Percentiles rank a stretch among this genome's conserved stretches.
Conservation (phyloP, 2,888 invertebrate genomes). For the Hipparchia sbordonii region DNA sequence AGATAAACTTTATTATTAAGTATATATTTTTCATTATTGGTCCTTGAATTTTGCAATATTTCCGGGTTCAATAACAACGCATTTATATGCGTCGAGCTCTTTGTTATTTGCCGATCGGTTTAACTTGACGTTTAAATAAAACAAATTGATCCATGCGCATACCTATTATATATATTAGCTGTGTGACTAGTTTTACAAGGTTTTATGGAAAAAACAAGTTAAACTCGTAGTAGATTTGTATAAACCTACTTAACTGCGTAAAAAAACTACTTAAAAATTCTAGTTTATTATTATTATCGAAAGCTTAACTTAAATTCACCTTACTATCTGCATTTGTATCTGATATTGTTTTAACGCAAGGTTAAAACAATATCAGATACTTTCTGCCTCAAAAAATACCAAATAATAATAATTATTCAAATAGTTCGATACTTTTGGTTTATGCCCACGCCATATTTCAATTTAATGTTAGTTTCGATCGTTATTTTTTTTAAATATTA, state of each 20-base stretch:
- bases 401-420: no score
- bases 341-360: no score
- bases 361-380: no score
- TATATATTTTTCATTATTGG: conserved; percentile 31
- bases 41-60: conserved; percentile 32
- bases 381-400: no score
- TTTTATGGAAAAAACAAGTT: background rate
- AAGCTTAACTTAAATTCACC: background rate
- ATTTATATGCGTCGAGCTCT: conserved; percentile 3
- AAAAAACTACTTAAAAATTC: background rate
- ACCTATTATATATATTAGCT: background rate
- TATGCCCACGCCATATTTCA: no score
- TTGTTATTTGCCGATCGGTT: conserved; percentile 8
- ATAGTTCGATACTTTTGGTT: no score
- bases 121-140: conserved; percentile 6
- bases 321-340: background rate
- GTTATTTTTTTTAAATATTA: no score
- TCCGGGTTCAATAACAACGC: conserved; percentile 32
- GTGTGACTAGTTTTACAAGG: background rate
- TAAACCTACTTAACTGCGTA: background rate
- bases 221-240: background rate
- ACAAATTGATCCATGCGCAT: conserved; percentile 8
- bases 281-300: background rate
- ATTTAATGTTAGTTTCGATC: no score
- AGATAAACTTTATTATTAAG: conserved; percentile 22